Evolutionary conservation across 2,888 invertebrate genomes (phyloP).

Genomic region (Metacarcinus magister): DNA sequence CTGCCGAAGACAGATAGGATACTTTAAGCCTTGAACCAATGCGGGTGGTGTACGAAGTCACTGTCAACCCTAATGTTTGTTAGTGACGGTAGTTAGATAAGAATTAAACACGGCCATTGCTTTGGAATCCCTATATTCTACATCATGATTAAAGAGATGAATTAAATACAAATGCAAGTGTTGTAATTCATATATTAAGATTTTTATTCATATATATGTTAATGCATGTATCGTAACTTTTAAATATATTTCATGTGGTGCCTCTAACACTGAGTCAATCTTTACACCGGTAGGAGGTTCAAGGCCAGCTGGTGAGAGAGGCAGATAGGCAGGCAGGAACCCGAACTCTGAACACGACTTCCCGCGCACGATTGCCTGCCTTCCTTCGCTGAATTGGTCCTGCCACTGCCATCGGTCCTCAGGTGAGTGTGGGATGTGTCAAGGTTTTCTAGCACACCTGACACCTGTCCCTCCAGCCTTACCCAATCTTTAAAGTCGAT

Average conservation of each 20-base stretch:
- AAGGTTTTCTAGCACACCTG: neutral
- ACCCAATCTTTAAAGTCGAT: neutral
- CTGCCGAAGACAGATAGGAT: neutral
- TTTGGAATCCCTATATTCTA: too few relatives aligned
- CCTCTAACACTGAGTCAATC: conserved; percentile 8
- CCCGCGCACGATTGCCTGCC: neutral
- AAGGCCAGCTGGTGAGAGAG: neutral
- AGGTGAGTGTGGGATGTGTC: conserved; percentile 16
- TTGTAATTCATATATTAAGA: too few relatives aligned
- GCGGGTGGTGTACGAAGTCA: neutral
- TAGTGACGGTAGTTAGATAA: neutral
- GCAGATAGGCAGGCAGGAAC: neutral
- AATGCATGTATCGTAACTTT: neutral
- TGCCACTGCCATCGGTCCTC: neutral
- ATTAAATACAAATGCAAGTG: too few relatives aligned
- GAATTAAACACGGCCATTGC: too few relatives aligned
- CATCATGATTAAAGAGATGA: too few relatives aligned
- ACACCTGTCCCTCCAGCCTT: neutral
- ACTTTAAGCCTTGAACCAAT: neutral
- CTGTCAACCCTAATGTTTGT: neutral
- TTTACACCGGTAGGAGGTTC: neutral
- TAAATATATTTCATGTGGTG: neutral
- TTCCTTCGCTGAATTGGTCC: neutral
- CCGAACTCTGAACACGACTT: neutral
- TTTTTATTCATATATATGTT: too few relatives aligned